A percentile compares a stretch with the other conserved stretches of the same genome.
Conservation (phyloP, 1,140 invertebrate species). For the Drosophila kurseongensis region DNA sequence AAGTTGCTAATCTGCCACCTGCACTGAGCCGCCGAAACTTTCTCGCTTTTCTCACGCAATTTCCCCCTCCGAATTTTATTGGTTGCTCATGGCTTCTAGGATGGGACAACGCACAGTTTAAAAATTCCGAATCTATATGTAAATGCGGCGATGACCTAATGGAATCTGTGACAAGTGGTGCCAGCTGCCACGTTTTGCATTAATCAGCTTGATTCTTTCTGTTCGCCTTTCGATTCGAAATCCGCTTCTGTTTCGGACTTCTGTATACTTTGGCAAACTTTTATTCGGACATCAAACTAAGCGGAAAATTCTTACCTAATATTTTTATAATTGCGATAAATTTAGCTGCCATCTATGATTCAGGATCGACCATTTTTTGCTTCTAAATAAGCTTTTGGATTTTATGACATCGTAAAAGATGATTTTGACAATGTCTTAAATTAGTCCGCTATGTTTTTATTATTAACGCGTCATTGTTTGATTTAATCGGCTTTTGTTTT, state of each 20-base stretch:
- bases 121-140: slow-evolving; percentile 61
- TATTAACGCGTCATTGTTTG: neutral
- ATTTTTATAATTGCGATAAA: slow-evolving; percentile 30
- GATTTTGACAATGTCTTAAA: slow-evolving; percentile 5
- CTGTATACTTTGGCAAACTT: slow-evolving; percentile 15
- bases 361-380: neutral
- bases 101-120: slow-evolving; percentile 36
- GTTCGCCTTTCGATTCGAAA: slow-evolving; percentile 14
- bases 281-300: slow-evolving; percentile 17
- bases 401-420: slow-evolving; percentile 12
- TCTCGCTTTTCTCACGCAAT: slow-evolving; percentile 67
- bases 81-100: slow-evolving; percentile 4
- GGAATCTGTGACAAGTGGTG: slow-evolving; percentile 76
- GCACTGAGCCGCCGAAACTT: slow-evolving; percentile 59
- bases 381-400: neutral
- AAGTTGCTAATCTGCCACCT: slow-evolving; percentile 63
- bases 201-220: slow-evolving; percentile 67
- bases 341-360: slow-evolving; percentile 28
- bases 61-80: slow-evolving; percentile 19
- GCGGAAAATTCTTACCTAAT: slow-evolving; percentile 19
- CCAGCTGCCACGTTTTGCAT: slow-evolving; percentile 73
- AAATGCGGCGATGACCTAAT: slow-evolving; percentile 78
- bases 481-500: neutral
- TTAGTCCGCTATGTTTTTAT: slow-evolving; percentile 30
- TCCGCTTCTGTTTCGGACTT: slow-evolving; percentile 12